Percentiles rank a stretch among this genome's conserved stretches.
Conservation (phyloP, 1,140 invertebrate genomes). For the Nasonia vitripennis region DNA sequence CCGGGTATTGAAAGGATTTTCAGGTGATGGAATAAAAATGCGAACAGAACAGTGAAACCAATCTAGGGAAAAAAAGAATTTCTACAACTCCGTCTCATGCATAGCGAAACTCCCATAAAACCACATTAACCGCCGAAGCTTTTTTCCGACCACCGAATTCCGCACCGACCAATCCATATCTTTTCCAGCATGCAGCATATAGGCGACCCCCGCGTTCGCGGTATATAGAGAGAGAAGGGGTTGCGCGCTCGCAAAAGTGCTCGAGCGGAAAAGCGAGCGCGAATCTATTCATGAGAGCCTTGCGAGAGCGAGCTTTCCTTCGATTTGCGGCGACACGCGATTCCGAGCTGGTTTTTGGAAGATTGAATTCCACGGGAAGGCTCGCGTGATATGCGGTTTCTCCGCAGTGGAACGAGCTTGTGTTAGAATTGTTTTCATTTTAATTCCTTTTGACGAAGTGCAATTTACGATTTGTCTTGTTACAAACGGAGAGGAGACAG, state of each 20-base stretch:
- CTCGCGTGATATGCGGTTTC: background rate
- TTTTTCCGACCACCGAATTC: background rate
- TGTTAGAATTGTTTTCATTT: background rate
- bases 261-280: slow-evolving; percentile 49
- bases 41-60: too few relatives aligned
- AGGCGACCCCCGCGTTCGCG: too few relatives aligned
- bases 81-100: background rate
- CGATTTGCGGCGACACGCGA: background rate
- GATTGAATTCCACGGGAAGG: background rate
- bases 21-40: too few relatives aligned
- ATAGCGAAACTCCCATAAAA: background rate
- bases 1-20: too few relatives aligned
- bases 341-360: background rate
- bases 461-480: too few relatives aligned
- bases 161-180: background rate
- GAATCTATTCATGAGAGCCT: slow-evolving; percentile 68
- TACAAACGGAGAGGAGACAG: too few relatives aligned
- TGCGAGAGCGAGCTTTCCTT: background rate
- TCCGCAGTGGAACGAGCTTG: background rate
- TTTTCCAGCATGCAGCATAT: background rate
- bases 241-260: background rate
- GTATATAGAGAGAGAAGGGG: background rate
- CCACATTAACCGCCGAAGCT: background rate
- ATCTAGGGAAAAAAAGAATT: too few relatives aligned
- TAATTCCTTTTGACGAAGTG: too few relatives aligned